These are phyloP conservation scores for Eupithecia vulgata DNA, from an alignment of 2,888 invertebrate species.

Conservation along the genomic window DNA sequence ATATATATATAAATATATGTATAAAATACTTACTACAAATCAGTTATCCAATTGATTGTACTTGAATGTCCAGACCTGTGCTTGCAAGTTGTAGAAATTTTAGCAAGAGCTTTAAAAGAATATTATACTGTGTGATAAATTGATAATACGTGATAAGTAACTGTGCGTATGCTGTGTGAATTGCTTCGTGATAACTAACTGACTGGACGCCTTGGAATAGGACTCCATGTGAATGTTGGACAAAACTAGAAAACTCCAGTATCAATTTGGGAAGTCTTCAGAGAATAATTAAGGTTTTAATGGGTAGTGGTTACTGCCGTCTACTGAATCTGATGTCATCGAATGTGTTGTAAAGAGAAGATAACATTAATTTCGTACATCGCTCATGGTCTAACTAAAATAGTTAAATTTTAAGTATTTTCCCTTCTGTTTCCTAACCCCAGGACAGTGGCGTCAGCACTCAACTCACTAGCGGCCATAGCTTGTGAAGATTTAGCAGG, in stretches of 20 bases:
- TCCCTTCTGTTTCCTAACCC: too few relatives aligned
- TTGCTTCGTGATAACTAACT: slow-evolving; percentile 58
- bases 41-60: background rate
- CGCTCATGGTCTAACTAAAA: background rate
- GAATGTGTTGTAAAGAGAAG: background rate
- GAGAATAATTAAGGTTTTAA: slow-evolving; percentile 56
- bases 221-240: slow-evolving; percentile 52
- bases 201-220: slow-evolving; percentile 42
- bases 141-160: too few relatives aligned
- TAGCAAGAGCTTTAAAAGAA: background rate
- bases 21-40: too few relatives aligned
- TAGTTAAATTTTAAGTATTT: background rate
- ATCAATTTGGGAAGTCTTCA: slow-evolving; percentile 61
- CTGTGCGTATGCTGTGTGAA: too few relatives aligned
- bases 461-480: slow-evolving; percentile 96
- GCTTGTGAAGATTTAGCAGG: slow-evolving; percentile 94
- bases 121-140: background rate
- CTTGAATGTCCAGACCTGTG: background rate
- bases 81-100: background rate
- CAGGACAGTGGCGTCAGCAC: slow-evolving; percentile 97
- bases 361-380: background rate
- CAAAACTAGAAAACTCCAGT: slow-evolving; percentile 72
- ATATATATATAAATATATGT: too few relatives aligned
- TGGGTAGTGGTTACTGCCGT: slow-evolving; percentile 37
- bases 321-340: slow-evolving; percentile 16